These are phyloP conservation scores for Dryobates pubescens DNA, from an alignment of 2,797 vertebrate genomes.

Conservation along the genomic window DNA sequence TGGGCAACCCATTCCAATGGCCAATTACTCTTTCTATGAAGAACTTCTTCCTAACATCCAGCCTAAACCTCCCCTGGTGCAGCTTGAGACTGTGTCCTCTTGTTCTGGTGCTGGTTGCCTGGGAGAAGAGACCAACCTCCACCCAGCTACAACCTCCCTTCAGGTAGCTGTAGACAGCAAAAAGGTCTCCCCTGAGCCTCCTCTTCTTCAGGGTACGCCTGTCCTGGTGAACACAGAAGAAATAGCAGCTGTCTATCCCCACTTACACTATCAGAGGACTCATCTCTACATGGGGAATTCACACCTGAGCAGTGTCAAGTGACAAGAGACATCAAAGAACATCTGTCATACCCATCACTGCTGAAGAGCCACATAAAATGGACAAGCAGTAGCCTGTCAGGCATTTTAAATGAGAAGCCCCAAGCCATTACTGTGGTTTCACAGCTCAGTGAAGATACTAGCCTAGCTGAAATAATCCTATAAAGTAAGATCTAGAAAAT, in stretches of 20 bases:
- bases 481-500: not conserved
- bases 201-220: too few relatives aligned
- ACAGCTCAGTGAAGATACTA: not conserved
- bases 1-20: too few relatives aligned
- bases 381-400: not conserved
- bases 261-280: not conserved
- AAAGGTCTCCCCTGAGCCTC: too few relatives aligned
- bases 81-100: too few relatives aligned
- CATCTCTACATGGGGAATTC: not conserved
- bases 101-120: too few relatives aligned
- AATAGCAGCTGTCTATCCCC: not conserved
- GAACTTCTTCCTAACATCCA: too few relatives aligned
- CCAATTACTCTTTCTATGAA: too few relatives aligned
- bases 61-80: too few relatives aligned
- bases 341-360: not conserved
- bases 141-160: too few relatives aligned
- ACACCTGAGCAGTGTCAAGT: not conserved
- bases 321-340: not conserved
- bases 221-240: not conserved
- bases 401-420: not conserved
- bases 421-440: not conserved
- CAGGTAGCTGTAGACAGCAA: too few relatives aligned
- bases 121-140: too few relatives aligned
- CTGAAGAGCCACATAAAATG: not conserved
- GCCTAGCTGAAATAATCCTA: not conserved